phyloP scores from a whole-genome alignment of 2,113 vertebrate species.

The Platichthys flesus region DNA sequence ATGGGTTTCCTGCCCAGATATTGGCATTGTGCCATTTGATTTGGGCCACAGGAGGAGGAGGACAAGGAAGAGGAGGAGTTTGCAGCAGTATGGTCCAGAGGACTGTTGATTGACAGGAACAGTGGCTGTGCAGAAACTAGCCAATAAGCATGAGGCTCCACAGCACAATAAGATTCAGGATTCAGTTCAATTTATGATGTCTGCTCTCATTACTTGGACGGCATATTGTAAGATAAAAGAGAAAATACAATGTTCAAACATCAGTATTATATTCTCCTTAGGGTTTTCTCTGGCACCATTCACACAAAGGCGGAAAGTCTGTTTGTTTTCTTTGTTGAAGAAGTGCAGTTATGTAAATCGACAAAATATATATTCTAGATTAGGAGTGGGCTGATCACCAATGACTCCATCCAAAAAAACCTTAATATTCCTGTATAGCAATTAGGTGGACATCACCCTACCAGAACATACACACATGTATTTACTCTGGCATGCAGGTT shows the following conservation, averaged over 20 bases:
- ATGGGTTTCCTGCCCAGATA: slow-evolving; percentile 65
- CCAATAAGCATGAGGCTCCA: slow-evolving; percentile 33
- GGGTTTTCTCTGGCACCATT: slow-evolving; percentile 9
- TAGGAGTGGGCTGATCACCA: neutral
- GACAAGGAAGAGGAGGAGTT: slow-evolving; percentile 22
- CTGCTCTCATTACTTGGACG: slow-evolving; percentile 19
- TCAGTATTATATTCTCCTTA: neutral
- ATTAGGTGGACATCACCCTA: neutral
- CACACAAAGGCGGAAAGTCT: slow-evolving; percentile 8
- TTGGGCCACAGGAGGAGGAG: slow-evolving; percentile 19
- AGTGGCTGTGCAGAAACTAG: slow-evolving; percentile 58
- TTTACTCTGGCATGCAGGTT: slow-evolving; percentile 53
- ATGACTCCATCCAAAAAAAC: no score
- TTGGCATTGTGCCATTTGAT: slow-evolving; percentile 57
- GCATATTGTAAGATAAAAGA: slow-evolving; percentile 42
- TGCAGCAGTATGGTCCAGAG: slow-evolving; percentile 35
- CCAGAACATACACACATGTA: neutral
- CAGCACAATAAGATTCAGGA: slow-evolving; percentile 23
- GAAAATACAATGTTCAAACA: slow-evolving; percentile 36
- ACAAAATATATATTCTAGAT: slow-evolving; percentile 8
- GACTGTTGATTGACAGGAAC: slow-evolving; percentile 74
- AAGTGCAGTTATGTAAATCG: slow-evolving; percentile 24
- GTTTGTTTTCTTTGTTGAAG: slow-evolving; percentile 42
- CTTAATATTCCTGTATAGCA: neutral
- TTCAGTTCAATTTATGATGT: slow-evolving; percentile 15